A percentile compares a stretch with the other conserved stretches of the same genome.
Evolutionary conservation across 2,888 invertebrate genomes (phyloP).

Genomic region (Idaea straminata): DNA sequence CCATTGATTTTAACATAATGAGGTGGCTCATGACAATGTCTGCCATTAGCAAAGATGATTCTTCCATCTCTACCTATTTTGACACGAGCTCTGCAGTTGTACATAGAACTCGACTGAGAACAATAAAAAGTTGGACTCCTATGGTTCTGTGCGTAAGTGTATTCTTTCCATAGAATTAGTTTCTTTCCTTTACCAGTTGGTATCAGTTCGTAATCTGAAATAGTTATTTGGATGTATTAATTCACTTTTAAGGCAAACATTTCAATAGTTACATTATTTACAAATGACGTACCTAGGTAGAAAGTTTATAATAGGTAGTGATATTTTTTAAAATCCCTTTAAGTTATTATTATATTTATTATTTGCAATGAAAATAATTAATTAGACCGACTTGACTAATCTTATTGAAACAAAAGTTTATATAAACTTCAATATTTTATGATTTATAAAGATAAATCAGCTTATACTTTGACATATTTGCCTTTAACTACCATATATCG

Average conservation of each 20-base stretch:
- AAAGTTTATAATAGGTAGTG: neutral
- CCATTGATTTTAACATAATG: conserved; percentile 22
- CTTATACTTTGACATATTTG: conserved; percentile 11
- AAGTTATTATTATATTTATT: no score
- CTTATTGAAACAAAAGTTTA: neutral
- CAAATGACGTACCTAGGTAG: no score
- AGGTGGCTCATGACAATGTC: conserved; percentile 26
- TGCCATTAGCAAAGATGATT: conserved; percentile 12
- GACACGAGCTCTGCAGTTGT: conserved; percentile 33
- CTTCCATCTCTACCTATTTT: conserved; percentile 23
- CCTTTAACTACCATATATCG: conserved; percentile 4
- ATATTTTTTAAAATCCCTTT: neutral
- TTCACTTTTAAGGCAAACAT: neutral
- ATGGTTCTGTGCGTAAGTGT: conserved; percentile 29
- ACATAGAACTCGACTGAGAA: conserved; percentile 18
- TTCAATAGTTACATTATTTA: neutral
- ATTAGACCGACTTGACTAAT: neutral
- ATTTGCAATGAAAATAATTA: no score
- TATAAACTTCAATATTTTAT: neutral
- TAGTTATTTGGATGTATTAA: neutral
- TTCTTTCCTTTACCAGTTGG: conserved; percentile 31
- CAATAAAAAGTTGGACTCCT: conserved; percentile 16
- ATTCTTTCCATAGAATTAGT: conserved; percentile 32
- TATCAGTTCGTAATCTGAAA: conserved; percentile 28
- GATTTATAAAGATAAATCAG: conserved; percentile 6